Conservation (phyloP, 1,140 invertebrate species). For the Hylaeus anthracinus region DNA sequence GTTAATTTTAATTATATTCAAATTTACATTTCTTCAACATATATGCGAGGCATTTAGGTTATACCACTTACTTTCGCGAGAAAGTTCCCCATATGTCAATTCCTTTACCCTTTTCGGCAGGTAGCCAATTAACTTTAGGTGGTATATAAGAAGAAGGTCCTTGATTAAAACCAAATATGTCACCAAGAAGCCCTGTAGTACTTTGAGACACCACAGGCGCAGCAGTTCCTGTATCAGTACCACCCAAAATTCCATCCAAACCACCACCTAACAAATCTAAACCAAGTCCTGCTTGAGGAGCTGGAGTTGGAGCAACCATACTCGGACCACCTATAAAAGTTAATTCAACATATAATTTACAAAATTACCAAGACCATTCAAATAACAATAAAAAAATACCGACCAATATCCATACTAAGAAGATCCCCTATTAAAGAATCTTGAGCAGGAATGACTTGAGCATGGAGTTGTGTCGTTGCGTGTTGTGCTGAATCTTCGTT, state of each 20-base stretch:
- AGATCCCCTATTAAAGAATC: slow-evolving; percentile 98
- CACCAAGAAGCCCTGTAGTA: slow-evolving; percentile 89
- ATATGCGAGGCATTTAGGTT: neutral
- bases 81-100: slow-evolving; percentile 98
- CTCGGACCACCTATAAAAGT: slow-evolving; percentile 76
- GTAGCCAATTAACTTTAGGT: slow-evolving; percentile 95
- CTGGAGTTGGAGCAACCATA: slow-evolving; percentile 79
- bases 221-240: slow-evolving; percentile 72
- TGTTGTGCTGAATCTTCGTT: slow-evolving; percentile 79
- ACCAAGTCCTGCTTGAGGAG: slow-evolving; percentile 84
- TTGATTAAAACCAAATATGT: slow-evolving; percentile 92
- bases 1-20: neutral
- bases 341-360: neutral
- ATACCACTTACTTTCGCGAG: slow-evolving; percentile 84
- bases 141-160: slow-evolving; percentile 86
- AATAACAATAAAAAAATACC: slow-evolving; percentile 59
- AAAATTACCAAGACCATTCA: neutral
- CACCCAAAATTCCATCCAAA: slow-evolving; percentile 74
- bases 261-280: slow-evolving; percentile 89
- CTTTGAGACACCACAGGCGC: slow-evolving; percentile 79
- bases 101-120: slow-evolving; percentile 98
- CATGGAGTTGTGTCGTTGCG: slow-evolving; percentile 67
- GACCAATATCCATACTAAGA: slow-evolving; percentile 96
- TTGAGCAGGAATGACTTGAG: slow-evolving; percentile 86
- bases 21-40: neutral